phyloP scores from a whole-genome alignment of 2,888 invertebrate species.

The Drosophila lacicola region DNA sequence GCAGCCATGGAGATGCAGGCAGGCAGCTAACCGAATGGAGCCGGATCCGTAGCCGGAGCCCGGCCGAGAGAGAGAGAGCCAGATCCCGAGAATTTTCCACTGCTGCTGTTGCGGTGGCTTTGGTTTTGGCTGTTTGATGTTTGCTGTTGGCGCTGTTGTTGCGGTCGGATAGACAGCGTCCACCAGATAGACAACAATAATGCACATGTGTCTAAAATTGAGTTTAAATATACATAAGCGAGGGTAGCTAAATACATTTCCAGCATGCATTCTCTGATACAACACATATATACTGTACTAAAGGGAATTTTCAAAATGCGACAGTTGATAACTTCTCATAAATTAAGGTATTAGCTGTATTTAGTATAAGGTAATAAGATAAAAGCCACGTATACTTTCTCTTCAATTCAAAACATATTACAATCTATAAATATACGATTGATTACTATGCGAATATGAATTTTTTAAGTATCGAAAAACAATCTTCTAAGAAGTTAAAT shows the following conservation, averaged over 20 bases:
- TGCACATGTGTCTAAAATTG: conserved; percentile 79
- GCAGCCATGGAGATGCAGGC: conserved; percentile 52
- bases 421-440: too few species aligned
- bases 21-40: conserved; percentile 38
- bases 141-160: conserved; percentile 76
- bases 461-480: too few species aligned
- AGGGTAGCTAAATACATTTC: conserved; percentile 18
- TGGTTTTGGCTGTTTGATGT: conserved; percentile 68
- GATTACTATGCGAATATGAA: too few species aligned
- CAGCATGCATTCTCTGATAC: too few species aligned
- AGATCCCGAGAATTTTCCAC: conserved; percentile 43
- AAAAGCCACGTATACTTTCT: too few species aligned
- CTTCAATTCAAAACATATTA: too few species aligned
- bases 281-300: too few species aligned
- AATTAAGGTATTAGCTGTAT: too few species aligned
- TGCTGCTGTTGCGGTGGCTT: conserved; percentile 72
- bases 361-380: too few species aligned
- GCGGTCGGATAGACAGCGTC: conserved; percentile 75
- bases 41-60: conserved; percentile 22
- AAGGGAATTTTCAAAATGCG: too few species aligned
- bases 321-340: too few species aligned
- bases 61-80: conserved; percentile 18
- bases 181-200: conserved; percentile 79
- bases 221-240: conserved; percentile 73
- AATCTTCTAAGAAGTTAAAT: too few species aligned